Conservation (phyloP, 2,888 invertebrate species). For the Corbicula japonica region DNA sequence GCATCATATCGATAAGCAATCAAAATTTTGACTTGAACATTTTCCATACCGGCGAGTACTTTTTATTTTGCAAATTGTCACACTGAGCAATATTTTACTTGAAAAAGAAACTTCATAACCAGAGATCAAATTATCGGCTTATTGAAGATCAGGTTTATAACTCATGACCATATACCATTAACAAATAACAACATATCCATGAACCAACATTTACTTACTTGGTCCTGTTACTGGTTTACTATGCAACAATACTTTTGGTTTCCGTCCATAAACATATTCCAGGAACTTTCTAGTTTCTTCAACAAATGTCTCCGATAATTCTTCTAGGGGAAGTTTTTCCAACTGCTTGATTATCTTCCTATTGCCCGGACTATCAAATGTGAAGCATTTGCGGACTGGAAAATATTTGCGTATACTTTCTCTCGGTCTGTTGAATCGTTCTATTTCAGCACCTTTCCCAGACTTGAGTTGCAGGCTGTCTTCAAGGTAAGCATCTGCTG, state of each 20-base stretch:
- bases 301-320: not conserved
- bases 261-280: not conserved
- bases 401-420: constrained; percentile 2
- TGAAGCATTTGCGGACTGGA: not conserved
- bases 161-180: too few relatives aligned
- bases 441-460: not conserved
- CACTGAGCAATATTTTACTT: too few relatives aligned
- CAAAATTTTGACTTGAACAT: too few relatives aligned
- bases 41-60: too few relatives aligned
- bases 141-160: too few relatives aligned
- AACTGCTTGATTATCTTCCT: not conserved
- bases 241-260: not conserved
- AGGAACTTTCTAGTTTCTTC: not conserved
- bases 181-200: too few relatives aligned
- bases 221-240: too few relatives aligned
- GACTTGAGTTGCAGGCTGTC: not conserved
- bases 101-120: too few relatives aligned
- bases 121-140: too few relatives aligned
- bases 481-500: not conserved
- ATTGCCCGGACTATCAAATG: not conserved
- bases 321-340: not conserved
- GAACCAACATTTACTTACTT: too few relatives aligned
- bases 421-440: not conserved
- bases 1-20: too few relatives aligned
- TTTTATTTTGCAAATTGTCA: too few relatives aligned